Conservation (phyloP, 2,797 vertebrate genomes). For the Anguilla pacifica region DNA sequence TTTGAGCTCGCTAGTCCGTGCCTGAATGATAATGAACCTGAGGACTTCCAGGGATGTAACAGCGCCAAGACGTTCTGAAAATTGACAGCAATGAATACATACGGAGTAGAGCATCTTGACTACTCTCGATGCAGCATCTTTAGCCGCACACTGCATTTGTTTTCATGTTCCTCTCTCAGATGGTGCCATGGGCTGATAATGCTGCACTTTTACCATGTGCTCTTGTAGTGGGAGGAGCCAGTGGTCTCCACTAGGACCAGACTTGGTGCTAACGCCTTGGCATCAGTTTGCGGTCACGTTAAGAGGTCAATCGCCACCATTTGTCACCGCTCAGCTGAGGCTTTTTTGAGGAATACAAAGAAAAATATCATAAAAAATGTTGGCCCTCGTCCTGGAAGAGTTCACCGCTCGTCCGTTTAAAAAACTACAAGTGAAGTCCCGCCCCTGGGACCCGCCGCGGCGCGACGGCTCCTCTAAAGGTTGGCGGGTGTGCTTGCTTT, state of each 20-base stretch:
- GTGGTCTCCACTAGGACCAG: background rate
- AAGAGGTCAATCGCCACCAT: background rate
- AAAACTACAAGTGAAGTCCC: background rate
- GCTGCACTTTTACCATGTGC: background rate
- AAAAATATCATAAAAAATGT: background rate
- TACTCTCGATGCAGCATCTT: background rate
- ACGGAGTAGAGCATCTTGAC: background rate
- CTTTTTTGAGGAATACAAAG: background rate
- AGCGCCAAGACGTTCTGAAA: background rate
- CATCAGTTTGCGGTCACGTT: background rate
- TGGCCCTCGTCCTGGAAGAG: background rate
- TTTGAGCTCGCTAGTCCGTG: background rate
- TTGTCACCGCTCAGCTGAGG: background rate
- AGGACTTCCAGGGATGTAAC: background rate
- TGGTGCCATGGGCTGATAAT: background rate
- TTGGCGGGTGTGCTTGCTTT: background rate
- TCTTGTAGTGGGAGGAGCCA: background rate
- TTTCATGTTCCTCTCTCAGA: background rate
- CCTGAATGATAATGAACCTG: background rate
- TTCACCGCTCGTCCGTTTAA: background rate
- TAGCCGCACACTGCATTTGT: background rate
- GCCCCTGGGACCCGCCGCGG: background rate
- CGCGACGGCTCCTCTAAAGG: background rate
- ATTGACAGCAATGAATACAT: background rate
- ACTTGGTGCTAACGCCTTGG: background rate